Conservation (phyloP, 2,797 vertebrate genomes). For the Chaunax sp. region DNA sequence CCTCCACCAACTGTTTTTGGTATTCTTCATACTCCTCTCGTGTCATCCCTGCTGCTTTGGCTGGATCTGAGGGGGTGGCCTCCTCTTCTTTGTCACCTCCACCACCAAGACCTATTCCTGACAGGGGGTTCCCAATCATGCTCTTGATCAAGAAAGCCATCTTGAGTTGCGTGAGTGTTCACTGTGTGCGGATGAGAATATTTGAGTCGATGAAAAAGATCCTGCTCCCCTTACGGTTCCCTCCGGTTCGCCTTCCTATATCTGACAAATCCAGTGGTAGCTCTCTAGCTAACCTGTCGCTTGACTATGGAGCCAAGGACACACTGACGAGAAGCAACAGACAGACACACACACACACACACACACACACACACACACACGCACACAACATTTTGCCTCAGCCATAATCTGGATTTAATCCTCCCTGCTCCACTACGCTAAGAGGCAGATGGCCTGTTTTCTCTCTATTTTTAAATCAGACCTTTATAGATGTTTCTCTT, state of each 20-base stretch:
- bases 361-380: slow-evolving; percentile 48
- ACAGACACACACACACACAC: slow-evolving; percentile 77
- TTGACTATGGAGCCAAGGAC: slow-evolving; percentile 86
- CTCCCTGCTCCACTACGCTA: slow-evolving; percentile 83
- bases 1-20: slow-evolving; percentile 96
- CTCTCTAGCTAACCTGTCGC: slow-evolving; percentile 80
- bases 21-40: slow-evolving; percentile 98
- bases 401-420: slow-evolving; percentile 97
- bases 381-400: slow-evolving; percentile 76
- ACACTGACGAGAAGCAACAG: slow-evolving; percentile 81
- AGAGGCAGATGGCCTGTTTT: slow-evolving; percentile 94
- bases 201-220: slow-evolving; percentile 23
- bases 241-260: slow-evolving; percentile 60
- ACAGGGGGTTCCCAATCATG: slow-evolving; percentile 95
- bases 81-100: slow-evolving; percentile 92
- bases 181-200: slow-evolving; percentile 31
- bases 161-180: slow-evolving; percentile 33
- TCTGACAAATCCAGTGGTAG: slow-evolving; percentile 76
- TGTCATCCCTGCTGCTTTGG: slow-evolving; percentile 94
- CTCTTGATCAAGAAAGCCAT: slow-evolving; percentile 97
- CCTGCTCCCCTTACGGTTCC: slow-evolving; percentile 42
- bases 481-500: slow-evolving; percentile 27
- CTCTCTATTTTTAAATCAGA: slow-evolving; percentile 71
- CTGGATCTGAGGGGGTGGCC: slow-evolving; percentile 89
- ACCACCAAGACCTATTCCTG: slow-evolving; percentile 94